These are phyloP conservation scores for Catocala fraxini DNA, from an alignment of 2,888 invertebrate species.

Conservation along the genomic window DNA sequence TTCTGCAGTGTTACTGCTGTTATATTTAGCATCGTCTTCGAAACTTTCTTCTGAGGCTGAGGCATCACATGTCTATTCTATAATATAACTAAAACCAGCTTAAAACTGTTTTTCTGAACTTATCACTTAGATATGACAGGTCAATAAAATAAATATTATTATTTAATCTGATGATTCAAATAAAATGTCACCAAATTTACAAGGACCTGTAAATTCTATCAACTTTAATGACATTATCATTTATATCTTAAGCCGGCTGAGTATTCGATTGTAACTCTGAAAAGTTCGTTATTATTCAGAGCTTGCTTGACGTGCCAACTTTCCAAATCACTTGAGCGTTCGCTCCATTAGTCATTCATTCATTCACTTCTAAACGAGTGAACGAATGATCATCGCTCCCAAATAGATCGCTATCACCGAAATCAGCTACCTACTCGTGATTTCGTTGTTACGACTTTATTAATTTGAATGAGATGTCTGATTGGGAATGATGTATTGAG, in stretches of 20 bases:
- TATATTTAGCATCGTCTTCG: no score
- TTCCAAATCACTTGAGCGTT: slow-evolving; percentile 52
- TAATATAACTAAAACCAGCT: no score
- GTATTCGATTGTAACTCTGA: slow-evolving; percentile 23
- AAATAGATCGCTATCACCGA: slow-evolving; percentile 34
- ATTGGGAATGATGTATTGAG: slow-evolving; percentile 15
- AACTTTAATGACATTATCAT: slow-evolving; percentile 25
- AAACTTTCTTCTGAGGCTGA: no score
- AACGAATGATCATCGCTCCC: slow-evolving; percentile 40
- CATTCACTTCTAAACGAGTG: slow-evolving; percentile 42
- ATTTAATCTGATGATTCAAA: neutral
- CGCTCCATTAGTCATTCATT: slow-evolving; percentile 54
- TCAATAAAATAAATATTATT: no score
- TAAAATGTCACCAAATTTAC: slow-evolving; percentile 23
- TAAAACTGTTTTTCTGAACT: no score
- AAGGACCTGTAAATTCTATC: slow-evolving; percentile 22
- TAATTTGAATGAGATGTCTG: slow-evolving; percentile 33
- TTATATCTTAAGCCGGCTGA: slow-evolving; percentile 10
- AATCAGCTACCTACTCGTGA: slow-evolving; percentile 18
- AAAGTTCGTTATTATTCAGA: slow-evolving; percentile 49
- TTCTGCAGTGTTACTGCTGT: no score
- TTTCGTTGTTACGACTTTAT: slow-evolving; percentile 17
- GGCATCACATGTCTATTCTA: no score
- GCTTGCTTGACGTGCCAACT: slow-evolving; percentile 45
- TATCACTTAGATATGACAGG: no score